Conservation (phyloP, 2,888 invertebrate species). For the Pseudoips prasinana region DNA sequence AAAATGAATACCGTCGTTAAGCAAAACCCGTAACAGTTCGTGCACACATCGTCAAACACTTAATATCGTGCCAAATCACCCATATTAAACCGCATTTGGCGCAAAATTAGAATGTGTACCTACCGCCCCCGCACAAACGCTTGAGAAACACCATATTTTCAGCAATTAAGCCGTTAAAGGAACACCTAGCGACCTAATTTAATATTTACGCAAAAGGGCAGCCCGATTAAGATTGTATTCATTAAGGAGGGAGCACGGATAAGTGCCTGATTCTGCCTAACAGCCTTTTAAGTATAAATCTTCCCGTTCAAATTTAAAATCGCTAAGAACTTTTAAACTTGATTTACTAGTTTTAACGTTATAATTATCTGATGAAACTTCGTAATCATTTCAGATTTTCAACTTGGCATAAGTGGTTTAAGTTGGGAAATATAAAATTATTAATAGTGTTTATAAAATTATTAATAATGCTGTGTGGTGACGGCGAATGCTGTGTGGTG, state of each 20-base stretch:
- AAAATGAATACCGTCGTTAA: no score
- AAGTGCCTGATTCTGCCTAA: constrained; percentile 5
- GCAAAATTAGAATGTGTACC: constrained; percentile 18
- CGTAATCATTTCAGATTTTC: no score
- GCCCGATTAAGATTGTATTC: constrained; percentile 60
- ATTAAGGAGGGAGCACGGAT: constrained; percentile 34
- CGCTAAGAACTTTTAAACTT: no score
- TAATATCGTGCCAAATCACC: constrained; percentile 1
- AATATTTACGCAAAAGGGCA: constrained; percentile 67
- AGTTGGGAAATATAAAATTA: no score
- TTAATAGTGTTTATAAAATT: no score
- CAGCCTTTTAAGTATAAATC: constrained; percentile 19
- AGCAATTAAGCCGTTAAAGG: constrained; percentile 60
- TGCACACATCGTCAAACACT: no score
- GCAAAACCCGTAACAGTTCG: no score
- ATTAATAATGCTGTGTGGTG: no score
- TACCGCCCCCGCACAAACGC: constrained; percentile 5
- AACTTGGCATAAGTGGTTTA: no score
- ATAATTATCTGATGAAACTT: no score
- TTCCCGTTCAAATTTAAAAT: background rate
- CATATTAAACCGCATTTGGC: constrained; percentile 9
- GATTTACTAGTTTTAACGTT: no score
- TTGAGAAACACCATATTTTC: constrained; percentile 47
- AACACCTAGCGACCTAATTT: constrained; percentile 58
- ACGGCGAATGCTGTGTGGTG: no score